These are phyloP conservation scores for Glaucidium brasilianum DNA, from an alignment of 2,113 vertebrate species.

Conservation along the genomic window DNA sequence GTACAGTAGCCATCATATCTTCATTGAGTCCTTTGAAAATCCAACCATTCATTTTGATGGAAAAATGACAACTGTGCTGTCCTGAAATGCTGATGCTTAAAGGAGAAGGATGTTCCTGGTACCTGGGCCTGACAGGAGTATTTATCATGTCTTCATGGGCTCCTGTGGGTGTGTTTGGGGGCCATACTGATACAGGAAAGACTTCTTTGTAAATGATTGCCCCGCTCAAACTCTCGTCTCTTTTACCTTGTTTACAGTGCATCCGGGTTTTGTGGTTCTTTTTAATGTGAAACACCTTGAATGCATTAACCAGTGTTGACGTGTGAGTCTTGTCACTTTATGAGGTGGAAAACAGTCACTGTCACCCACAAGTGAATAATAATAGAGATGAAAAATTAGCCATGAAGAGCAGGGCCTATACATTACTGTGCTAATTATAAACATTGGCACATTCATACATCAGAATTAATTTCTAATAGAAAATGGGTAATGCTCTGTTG, in stretches of 20 bases:
- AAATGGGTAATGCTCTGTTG: neutral
- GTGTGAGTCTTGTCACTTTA: neutral
- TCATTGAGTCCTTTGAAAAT: neutral
- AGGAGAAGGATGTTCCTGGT: neutral
- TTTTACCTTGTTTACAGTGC: neutral
- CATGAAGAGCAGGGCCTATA: neutral
- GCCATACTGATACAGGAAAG: neutral
- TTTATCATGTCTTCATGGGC: neutral
- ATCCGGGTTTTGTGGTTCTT: neutral
- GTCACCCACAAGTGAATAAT: slow-evolving; percentile 1
- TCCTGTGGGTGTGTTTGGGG: neutral
- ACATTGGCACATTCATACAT: neutral
- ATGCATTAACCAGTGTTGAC: neutral
- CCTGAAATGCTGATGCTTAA: neutral
- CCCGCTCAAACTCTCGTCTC: neutral
- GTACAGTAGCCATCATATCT: neutral
- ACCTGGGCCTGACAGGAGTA: neutral
- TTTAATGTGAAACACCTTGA: neutral
- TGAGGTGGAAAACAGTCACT: slow-evolving; percentile 28
- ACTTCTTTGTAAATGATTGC: neutral
- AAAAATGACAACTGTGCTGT: neutral
- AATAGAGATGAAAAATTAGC: slow-evolving; percentile 18
- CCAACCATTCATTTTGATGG: neutral
- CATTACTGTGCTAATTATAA: slow-evolving; percentile 37
- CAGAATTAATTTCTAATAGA: slow-evolving; percentile 7